phyloP scores from a whole-genome alignment of 1,140 invertebrate genomes.

The Eubasilissa regina region DNA sequence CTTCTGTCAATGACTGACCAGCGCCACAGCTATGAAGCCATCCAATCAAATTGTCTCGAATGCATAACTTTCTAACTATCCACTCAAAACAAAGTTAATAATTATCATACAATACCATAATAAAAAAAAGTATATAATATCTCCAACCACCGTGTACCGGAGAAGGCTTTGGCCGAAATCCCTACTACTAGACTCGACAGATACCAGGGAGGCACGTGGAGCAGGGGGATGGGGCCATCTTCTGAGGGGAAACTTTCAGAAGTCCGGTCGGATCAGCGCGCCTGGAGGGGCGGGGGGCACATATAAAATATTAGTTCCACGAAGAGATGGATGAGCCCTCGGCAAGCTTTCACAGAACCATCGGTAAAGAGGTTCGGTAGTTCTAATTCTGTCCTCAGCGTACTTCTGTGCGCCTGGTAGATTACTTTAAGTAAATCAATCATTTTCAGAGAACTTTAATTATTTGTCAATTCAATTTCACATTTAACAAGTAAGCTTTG shows the following conservation, averaged over 20 bases:
- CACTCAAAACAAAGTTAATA: too few species aligned
- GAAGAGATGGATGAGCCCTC: constrained; percentile 46
- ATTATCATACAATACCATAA: background rate
- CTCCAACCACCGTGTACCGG: constrained; percentile 10
- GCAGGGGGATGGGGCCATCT: constrained; percentile 18
- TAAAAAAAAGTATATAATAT: constrained; percentile 20
- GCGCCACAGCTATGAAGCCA: too few species aligned
- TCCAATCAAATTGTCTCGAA: too few species aligned
- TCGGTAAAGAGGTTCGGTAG: background rate
- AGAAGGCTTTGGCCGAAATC: constrained; percentile 50
- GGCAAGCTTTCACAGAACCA: background rate
- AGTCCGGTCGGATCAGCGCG: constrained; percentile 49
- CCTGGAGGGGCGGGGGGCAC: constrained; percentile 26
- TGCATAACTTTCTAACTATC: too few species aligned
- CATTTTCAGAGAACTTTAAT: too few species aligned
- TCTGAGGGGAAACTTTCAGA: constrained; percentile 45
- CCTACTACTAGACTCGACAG: constrained; percentile 32
- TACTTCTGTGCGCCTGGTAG: too few species aligned
- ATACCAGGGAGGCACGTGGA: constrained; percentile 27
- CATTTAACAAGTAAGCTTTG: background rate
- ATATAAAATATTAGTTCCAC: constrained; percentile 49
- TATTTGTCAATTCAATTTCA: background rate
- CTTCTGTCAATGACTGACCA: too few species aligned
- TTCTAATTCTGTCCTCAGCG: too few species aligned
- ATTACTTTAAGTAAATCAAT: too few species aligned